A percentile compares a stretch with the other conserved stretches of the same genome.
These are phyloP conservation scores for Pristionchus japonicus DNA, from an alignment of 2,888 invertebrate genomes.

Conservation along the genomic window DNA sequence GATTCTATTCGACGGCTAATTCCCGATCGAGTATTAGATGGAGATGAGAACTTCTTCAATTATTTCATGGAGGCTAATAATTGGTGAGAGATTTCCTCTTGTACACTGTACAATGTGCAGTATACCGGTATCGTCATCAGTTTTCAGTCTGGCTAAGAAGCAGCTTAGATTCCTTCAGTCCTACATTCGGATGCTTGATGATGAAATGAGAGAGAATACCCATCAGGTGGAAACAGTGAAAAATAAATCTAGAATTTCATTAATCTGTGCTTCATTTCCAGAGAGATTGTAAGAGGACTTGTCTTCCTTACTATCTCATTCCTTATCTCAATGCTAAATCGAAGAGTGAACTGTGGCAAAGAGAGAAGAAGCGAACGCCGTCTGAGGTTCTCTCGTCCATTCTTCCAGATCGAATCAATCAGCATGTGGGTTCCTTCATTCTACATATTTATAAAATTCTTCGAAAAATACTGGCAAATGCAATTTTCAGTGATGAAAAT, in stretches of 20 bases:
- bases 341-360: neutral
- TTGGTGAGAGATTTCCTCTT: no score
- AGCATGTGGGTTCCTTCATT: no score
- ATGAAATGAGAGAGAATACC: neutral
- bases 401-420: neutral
- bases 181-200: conserved; percentile 1
- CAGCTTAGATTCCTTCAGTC: neutral
- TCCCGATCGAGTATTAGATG: neutral
- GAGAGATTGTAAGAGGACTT: neutral
- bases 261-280: neutral
- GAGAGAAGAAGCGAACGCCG: neutral
- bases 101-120: no score
- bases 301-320: conserved; percentile 21
- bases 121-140: no score
- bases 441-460: no score
- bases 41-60: neutral
- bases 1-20: neutral
- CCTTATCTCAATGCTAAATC: neutral
- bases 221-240: neutral
- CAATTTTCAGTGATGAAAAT: no score
- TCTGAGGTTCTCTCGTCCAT: neutral
- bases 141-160: neutral
- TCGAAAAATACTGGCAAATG: no score
- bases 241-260: no score
- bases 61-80: neutral